Evolutionary conservation across 2,113 vertebrate species (phyloP).

Genomic region (Xenopus laevis): DNA sequence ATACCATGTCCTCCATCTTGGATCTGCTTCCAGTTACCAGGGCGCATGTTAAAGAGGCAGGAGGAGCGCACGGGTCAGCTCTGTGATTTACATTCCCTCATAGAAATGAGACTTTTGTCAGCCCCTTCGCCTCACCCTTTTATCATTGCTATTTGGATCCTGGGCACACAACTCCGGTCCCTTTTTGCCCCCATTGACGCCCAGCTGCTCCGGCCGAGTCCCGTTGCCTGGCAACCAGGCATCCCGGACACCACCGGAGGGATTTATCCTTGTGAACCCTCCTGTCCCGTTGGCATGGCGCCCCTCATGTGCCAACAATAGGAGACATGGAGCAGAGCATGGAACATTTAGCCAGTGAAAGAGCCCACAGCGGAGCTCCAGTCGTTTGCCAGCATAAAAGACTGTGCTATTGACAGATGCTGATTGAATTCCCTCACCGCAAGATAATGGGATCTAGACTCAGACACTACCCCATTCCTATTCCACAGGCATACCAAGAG

Average conservation of each 20-base stretch:
- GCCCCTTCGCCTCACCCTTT: background rate
- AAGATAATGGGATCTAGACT: too few relatives aligned
- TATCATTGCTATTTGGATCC: background rate
- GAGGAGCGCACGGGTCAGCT: background rate
- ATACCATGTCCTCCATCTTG: background rate
- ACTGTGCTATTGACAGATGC: background rate
- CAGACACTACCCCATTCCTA: too few relatives aligned
- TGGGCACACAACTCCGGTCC: conserved; percentile 5
- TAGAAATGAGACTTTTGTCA: conserved; percentile 10
- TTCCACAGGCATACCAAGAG: too few relatives aligned
- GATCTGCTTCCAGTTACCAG: conserved; percentile 10
- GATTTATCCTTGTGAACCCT: conserved; percentile 27
- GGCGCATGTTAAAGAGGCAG: conserved; percentile 1
- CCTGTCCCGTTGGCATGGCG: conserved; percentile 15
- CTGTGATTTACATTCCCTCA: conserved; percentile 8
- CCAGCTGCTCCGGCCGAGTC: conserved; percentile 31
- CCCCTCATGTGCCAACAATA: conserved; percentile 9
- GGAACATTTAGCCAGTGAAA: background rate
- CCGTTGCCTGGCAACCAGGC: conserved; percentile 33
- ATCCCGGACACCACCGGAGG: conserved; percentile 33
- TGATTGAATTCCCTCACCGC: background rate
- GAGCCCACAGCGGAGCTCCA: background rate
- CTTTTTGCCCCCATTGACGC: conserved; percentile 7
- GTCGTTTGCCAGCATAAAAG: background rate
- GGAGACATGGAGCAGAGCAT: background rate